Percentiles rank a stretch among this genome's conserved stretches.
Evolutionary conservation across 1,140 invertebrate genomes (phyloP).

Genomic region (Calycopis cecrops): DNA sequence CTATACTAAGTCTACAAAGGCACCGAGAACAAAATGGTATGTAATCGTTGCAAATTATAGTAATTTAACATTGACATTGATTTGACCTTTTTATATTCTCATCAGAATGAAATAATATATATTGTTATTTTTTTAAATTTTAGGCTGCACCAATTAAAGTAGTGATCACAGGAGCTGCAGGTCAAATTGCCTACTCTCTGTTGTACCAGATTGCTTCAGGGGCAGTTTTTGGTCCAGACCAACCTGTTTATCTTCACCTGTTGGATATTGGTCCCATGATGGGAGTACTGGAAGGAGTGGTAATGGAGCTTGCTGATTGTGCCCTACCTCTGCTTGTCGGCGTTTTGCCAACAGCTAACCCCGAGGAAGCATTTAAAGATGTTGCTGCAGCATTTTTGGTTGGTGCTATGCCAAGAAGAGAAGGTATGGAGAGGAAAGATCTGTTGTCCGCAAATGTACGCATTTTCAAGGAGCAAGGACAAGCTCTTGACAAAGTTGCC

Average conservation of each 20-base stretch:
- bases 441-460: constrained; percentile 96
- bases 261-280: constrained; percentile 98
- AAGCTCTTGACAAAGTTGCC: constrained; percentile 94
- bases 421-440: constrained; percentile 99
- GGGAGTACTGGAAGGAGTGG: constrained; percentile 95
- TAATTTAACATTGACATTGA: constrained; percentile 15
- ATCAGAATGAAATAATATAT: neutral
- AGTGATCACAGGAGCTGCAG: constrained; percentile 97
- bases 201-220: constrained; percentile 96
- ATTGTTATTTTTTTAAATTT: constrained; percentile 27
- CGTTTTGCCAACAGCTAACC: constrained; percentile 91
- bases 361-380: constrained; percentile 94
- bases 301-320: constrained; percentile 98
- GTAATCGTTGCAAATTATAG: no score
- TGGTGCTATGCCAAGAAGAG: constrained; percentile 97
- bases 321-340: constrained; percentile 92
- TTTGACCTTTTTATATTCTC: constrained; percentile 8
- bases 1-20: no score
- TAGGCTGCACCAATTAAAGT: constrained; percentile 91
- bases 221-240: constrained; percentile 95
- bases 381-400: constrained; percentile 98
- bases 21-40: constrained; percentile 28
- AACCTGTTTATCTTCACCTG: constrained; percentile 92
- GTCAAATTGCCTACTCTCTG: constrained; percentile 98
- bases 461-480: constrained; percentile 97